These are phyloP conservation scores for Blastobasis adustella DNA, from an alignment of 2,888 invertebrate species.

Conservation along the genomic window DNA sequence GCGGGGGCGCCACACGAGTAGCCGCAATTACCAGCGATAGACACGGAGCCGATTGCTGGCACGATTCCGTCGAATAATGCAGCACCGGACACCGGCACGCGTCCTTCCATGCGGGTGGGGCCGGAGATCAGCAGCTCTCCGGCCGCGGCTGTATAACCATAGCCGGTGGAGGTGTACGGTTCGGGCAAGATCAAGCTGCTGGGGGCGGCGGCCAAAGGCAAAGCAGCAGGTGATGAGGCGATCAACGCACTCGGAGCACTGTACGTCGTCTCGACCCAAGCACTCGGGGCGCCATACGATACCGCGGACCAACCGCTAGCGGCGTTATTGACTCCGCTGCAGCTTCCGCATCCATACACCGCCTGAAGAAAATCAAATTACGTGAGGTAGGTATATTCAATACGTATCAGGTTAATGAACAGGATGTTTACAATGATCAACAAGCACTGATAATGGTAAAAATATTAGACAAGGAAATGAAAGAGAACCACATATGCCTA, in stretches of 20 bases:
- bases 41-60: slow-evolving; percentile 23
- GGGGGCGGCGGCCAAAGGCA: background rate
- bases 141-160: slow-evolving; percentile 19
- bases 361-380: background rate
- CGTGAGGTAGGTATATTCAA: too few species aligned
- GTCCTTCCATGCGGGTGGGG: slow-evolving; percentile 23
- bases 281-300: too few species aligned
- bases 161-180: slow-evolving; percentile 16
- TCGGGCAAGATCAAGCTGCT: background rate
- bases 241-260: background rate
- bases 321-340: background rate
- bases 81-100: slow-evolving; percentile 28
- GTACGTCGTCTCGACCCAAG: too few species aligned
- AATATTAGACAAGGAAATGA: too few species aligned
- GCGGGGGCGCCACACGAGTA: too few species aligned
- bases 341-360: background rate
- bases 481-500: too few species aligned
- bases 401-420: too few species aligned
- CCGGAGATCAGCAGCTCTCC: slow-evolving; percentile 28
- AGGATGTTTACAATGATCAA: too few species aligned
- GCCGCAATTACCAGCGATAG: slow-evolving; percentile 25
- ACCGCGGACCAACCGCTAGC: background rate
- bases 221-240: background rate
- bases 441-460: too few species aligned
- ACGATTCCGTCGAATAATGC: slow-evolving; percentile 22